Evolutionary conservation across 2,888 invertebrate genomes (phyloP).

Genomic region (Schrankia costaestrigalis): DNA sequence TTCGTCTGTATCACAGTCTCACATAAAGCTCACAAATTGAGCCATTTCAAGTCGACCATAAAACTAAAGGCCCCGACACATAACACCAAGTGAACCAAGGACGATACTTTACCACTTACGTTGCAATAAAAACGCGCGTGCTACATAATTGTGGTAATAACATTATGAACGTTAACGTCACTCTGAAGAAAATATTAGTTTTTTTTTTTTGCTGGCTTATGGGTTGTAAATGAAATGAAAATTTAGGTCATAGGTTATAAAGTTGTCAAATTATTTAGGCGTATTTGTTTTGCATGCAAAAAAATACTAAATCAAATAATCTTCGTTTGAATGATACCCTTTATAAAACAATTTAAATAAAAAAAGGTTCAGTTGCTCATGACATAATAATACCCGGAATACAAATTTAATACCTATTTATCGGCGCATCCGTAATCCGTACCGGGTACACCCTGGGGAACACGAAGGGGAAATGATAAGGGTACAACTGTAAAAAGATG

Average conservation of each 20-base stretch:
- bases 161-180: slow-evolving; percentile 26
- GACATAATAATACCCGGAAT: too few relatives aligned
- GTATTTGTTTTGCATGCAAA: not conserved
- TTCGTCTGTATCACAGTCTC: slow-evolving; percentile 38
- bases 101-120: slow-evolving; percentile 37
- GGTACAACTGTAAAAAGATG: too few relatives aligned
- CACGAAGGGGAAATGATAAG: too few relatives aligned
- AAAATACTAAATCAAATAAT: not conserved
- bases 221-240: slow-evolving; percentile 1
- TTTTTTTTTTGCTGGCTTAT: slow-evolving; percentile 7
- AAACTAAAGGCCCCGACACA: slow-evolving; percentile 38
- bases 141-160: slow-evolving; percentile 29
- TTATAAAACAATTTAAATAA: too few relatives aligned
- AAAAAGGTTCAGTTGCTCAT: too few relatives aligned
- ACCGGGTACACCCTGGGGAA: too few relatives aligned
- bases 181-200: slow-evolving; percentile 7
- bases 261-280: not conserved
- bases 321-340: not conserved
- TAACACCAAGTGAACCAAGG: slow-evolving; percentile 30
- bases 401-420: not conserved
- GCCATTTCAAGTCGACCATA: slow-evolving; percentile 38
- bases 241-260: too few relatives aligned
- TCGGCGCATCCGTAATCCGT: not conserved
- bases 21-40: slow-evolving; percentile 40
- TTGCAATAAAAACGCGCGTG: slow-evolving; percentile 36